Base-by-base conservation (phyloP, 2,888 invertebrate genomes). In the Chaetogeoica ovagalla region DNA sequence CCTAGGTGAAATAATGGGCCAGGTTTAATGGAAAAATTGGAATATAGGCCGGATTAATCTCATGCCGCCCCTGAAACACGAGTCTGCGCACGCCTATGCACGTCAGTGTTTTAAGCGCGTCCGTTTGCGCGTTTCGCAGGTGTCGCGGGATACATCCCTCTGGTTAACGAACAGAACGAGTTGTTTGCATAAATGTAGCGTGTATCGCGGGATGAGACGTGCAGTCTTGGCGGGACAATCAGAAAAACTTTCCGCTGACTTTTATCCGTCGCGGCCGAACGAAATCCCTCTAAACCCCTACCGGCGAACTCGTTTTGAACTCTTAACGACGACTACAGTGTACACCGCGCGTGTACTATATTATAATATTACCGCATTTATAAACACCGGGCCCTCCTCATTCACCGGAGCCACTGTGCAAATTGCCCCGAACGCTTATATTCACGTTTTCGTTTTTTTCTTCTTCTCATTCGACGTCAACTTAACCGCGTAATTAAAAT, bases 401-500 rank as follows among this genome's bases (percentile, higher is more conserved):
- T 30, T 30, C 30, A 30, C 30, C 39, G 39, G 30, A 2, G 11
- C 48, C 11, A 43, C 9, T 59, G 60, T 69, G 39, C 69, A 52
- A 69, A 77, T 69, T 77, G n/a, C 30, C n/a, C 75, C 30, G 30
- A n/a, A 52, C 55, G 59, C 68, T 76, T 39, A 68, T 75, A 66
- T 75, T 59, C 68, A 68, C 60, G 68, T 69, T 77, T 60, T 75
- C 48, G 17, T 17, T 63, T 21, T 68, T 23, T 23, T 23, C 8
- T 62, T n/a, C n/a, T 19, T 43, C 9, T 43, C 7, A 0, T 43
- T 9, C 2, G 4, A 43, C 43, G 7, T 57, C n/a, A 6, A 19
- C 39, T 76, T 69, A 77, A 69, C 77, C 77, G 77, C 60, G 30
- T 30, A 77, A 69, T 77, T 52, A 77, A 77, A 77, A 77, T 77